Evolutionary conservation across 2,797 vertebrate species (phyloP), one percentile per base, ranked within the genome.

Genomic region (Carapus acus): DNA sequence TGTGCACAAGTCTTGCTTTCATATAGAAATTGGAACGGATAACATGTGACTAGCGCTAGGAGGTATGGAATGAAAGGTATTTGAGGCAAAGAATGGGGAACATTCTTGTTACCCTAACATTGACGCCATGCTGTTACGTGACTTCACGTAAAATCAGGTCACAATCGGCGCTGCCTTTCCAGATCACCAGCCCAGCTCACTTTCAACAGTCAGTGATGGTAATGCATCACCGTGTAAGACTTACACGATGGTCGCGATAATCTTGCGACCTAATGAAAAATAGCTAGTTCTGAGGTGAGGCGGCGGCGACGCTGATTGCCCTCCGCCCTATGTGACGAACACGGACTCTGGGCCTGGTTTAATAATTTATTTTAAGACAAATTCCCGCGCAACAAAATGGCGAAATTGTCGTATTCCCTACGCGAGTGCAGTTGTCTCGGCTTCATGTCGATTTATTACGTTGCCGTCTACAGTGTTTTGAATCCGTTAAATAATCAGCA

Each of bases 281-380:
- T 34, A 39, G 53, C 60, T 45, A 22, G 5, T 42, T 43, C 56
- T n/a, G 27, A 44, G 54, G 52, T 9, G 62, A 66, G 51, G 58
- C 59, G 53, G 66, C 62, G 40, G 39, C 55, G 41, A 23, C 55
- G 68, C 73, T 67, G 67, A 31, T 52, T 57, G 52, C 67, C 61
- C 82, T 80, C 76, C 81, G 78, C 83, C 78, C 76, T 80, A 78
- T 80, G 81, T 82, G 76, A 53, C 36, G 69, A 58, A 65, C 61
- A 52, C 65, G 70, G 56, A 70, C 58, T 57, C 62, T 55, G n/a
- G 62, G 49, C 58, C 23, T 20, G 57, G 38, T 36, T 67, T 58
- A 55, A 49, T 56, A 22, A 51, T 65, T 69, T 58, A 11, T 43
- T 40, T 36, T 7, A 31, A 34, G 53, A 42, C 38, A 20, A 21